phyloP scores from a whole-genome alignment of 2,797 vertebrate species.

The Sebastes dallii region DNA sequence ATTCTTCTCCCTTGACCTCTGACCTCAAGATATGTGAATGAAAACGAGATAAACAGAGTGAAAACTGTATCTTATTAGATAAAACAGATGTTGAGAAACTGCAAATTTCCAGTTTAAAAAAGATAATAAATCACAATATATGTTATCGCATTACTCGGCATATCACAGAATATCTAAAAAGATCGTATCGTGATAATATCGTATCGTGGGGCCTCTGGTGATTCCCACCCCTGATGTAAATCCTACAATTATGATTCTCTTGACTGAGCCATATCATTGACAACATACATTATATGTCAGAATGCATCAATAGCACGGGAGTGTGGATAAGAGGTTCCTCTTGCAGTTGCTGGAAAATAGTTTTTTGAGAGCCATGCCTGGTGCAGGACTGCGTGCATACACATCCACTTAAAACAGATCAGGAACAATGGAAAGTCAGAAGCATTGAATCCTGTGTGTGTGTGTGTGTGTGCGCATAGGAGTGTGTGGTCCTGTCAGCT shows the following conservation, averaged over 20 bases:
- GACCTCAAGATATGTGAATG: no score
- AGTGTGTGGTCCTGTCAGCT: slow-evolving; percentile 50
- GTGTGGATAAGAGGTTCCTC: slow-evolving; percentile 7
- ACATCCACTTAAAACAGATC: slow-evolving; percentile 11
- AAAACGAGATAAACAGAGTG: no score
- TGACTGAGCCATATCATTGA: neutral
- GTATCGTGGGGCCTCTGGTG: no score
- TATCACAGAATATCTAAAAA: no score
- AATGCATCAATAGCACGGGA: neutral
- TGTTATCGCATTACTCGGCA: no score
- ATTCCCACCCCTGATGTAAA: neutral
- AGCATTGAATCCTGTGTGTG: slow-evolving; percentile 1
- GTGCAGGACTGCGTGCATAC: slow-evolving; percentile 1
- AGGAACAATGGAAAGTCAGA: slow-evolving; percentile 40
- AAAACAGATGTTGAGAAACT: no score
- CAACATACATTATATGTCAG: neutral
- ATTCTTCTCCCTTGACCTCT: no score
- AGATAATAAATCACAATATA: no score
- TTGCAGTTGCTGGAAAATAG: neutral
- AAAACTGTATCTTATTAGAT: no score
- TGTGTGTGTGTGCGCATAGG: neutral
- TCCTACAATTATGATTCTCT: neutral
- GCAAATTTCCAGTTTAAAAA: no score
- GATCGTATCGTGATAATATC: no score
- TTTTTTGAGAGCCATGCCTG: neutral